Evolutionary conservation across 2,888 invertebrate genomes (phyloP).

Genomic region (Venustoraphidia nigricollis): DNA sequence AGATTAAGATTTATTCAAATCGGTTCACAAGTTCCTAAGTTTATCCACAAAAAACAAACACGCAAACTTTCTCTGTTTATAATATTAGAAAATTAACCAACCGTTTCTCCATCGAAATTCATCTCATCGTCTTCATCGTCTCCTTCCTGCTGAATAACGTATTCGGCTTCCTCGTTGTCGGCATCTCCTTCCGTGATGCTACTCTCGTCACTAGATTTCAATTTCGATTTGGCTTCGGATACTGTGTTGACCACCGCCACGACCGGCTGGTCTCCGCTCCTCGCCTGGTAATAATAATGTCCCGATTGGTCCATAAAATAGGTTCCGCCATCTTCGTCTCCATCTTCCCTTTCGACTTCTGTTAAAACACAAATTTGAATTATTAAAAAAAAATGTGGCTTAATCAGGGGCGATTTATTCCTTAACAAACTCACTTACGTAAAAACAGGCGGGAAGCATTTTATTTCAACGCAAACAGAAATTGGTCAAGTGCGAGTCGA

Average conservation of each 20-base stretch:
- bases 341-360: slow-evolving; percentile 17
- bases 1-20: too few species aligned
- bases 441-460: too few species aligned
- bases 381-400: background rate
- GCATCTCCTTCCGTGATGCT: slow-evolving; percentile 22
- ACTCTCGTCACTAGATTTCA: slow-evolving; percentile 14
- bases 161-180: slow-evolving; percentile 29
- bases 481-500: too few species aligned
- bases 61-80: too few species aligned
- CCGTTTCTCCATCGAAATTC: slow-evolving; percentile 16
- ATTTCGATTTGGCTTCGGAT: slow-evolving; percentile 21
- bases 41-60: too few species aligned
- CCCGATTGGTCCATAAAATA: slow-evolving; percentile 72
- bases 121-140: slow-evolving; percentile 25
- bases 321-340: slow-evolving; percentile 40
- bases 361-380: slow-evolving; percentile 3
- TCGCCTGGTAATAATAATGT: slow-evolving; percentile 67
- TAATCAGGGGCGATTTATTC: too few species aligned
- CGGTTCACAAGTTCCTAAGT: too few species aligned
- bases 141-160: slow-evolving; percentile 31
- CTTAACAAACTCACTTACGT: too few species aligned
- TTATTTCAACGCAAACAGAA: too few species aligned
- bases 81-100: slow-evolving; percentile 7
- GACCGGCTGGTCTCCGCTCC: slow-evolving; percentile 44
- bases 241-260: slow-evolving; percentile 35